These are phyloP conservation scores for Macrostomum lignano DNA, from an alignment of 1,140 invertebrate genomes.

Conservation along the genomic window DNA sequence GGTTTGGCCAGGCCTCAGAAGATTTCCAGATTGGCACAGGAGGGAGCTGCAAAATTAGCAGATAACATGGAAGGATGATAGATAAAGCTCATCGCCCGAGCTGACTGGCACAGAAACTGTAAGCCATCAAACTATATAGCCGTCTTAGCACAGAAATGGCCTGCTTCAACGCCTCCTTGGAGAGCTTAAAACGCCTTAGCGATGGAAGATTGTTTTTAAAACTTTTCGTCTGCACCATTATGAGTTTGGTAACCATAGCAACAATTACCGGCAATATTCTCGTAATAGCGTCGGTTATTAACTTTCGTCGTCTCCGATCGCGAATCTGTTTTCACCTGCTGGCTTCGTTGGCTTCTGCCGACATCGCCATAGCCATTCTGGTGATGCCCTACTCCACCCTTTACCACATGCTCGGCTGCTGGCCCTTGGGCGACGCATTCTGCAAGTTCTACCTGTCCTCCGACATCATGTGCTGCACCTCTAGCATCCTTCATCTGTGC, in stretches of 20 bases:
- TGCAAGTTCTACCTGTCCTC: slow-evolving; percentile 30
- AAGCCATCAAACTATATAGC: too few relatives aligned
- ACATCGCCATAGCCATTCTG: slow-evolving; percentile 10
- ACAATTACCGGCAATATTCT: slow-evolving; percentile 58
- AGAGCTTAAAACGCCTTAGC: too few relatives aligned
- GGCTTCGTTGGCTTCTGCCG: slow-evolving; percentile 10
- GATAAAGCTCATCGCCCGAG: too few relatives aligned
- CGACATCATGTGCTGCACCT: slow-evolving; percentile 41
- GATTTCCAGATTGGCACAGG: too few relatives aligned
- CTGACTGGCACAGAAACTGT: too few relatives aligned
- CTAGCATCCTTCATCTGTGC: slow-evolving; percentile 63
- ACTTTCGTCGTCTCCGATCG: slow-evolving; percentile 42
- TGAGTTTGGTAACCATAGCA: slow-evolving; percentile 28
- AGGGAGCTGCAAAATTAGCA: too few relatives aligned
- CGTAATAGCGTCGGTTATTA: slow-evolving; percentile 47
- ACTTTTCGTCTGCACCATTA: background rate
- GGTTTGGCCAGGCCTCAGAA: too few relatives aligned
- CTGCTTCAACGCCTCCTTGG: too few relatives aligned
- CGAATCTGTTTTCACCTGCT: slow-evolving; percentile 5
- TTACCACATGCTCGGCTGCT: slow-evolving; percentile 8
- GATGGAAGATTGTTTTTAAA: too few relatives aligned
- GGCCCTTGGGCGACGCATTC: slow-evolving; percentile 1
- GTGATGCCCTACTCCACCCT: slow-evolving; percentile 9
- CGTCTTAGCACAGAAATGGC: too few relatives aligned
- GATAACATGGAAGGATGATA: too few relatives aligned